These are phyloP conservation scores for Buteo buteo DNA, from an alignment of 2,113 vertebrate species.

Conservation along the genomic window DNA sequence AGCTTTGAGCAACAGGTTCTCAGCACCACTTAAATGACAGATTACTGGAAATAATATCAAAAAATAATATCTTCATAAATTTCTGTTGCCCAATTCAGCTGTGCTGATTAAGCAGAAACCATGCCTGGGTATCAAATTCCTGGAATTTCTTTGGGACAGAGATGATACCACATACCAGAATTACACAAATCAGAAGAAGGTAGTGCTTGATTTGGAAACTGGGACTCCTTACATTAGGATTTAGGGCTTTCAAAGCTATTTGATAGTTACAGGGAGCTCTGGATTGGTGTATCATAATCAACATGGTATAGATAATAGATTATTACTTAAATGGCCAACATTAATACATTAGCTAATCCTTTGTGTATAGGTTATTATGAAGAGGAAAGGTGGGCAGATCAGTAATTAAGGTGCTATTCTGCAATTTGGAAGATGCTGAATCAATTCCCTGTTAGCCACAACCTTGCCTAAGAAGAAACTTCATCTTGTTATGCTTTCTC, in stretches of 20 bases:
- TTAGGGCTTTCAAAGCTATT: neutral
- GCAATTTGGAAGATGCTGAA: neutral
- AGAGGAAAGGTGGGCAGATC: neutral
- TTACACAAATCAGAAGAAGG: neutral
- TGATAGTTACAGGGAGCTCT: neutral
- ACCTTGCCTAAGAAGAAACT: neutral
- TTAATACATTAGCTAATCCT: neutral
- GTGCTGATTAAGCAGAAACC: neutral
- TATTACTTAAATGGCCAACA: neutral
- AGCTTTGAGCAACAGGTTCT: neutral
- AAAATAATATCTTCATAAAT: neutral
- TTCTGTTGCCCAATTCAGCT: neutral
- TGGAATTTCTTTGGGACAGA: neutral
- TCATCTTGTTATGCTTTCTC: neutral
- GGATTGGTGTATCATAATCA: neutral
- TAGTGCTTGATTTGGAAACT: neutral
- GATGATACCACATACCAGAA: neutral
- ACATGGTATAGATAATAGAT: neutral
- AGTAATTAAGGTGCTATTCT: neutral
- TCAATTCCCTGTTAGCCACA: neutral
- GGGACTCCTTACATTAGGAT: neutral
- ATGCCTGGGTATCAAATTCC: neutral
- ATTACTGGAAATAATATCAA: neutral
- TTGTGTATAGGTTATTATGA: neutral
- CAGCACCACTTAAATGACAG: neutral